These are phyloP conservation scores for Mantis religiosa DNA, from an alignment of 2,888 invertebrate species.

Conservation along the genomic window DNA sequence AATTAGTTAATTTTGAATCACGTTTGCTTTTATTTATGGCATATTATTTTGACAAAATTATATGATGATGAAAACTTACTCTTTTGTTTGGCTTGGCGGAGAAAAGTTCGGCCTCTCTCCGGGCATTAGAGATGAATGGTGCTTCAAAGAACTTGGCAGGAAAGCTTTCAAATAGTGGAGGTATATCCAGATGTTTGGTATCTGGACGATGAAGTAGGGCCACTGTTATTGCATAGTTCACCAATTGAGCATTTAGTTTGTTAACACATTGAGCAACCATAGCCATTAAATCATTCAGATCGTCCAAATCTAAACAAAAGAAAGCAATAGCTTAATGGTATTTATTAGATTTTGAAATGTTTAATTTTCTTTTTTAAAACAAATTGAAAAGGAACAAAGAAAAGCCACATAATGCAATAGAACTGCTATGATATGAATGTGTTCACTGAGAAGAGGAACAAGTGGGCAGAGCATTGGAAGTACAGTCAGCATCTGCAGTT, in stretches of 20 bases:
- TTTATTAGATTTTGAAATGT: no score
- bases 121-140: constrained; percentile 62
- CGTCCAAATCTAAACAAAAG: constrained; percentile 56
- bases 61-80: neutral
- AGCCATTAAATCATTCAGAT: constrained; percentile 65
- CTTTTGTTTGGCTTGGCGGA: constrained; percentile 59
- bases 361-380: no score
- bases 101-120: constrained; percentile 63
- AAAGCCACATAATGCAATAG: no score
- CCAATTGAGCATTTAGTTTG: constrained; percentile 73
- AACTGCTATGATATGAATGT: no score
- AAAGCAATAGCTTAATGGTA: no score
- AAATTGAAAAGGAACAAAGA: no score
- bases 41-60: neutral
- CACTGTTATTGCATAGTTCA: constrained; percentile 73
- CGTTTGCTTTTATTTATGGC: no score
- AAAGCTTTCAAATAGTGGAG: constrained; percentile 71
- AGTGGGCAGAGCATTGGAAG: no score
- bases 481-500: no score
- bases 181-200: constrained; percentile 64
- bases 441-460: no score
- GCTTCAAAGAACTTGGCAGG: constrained; percentile 80
- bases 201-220: constrained; percentile 69
- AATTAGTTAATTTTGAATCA: no score
- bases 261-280: constrained; percentile 66